These are phyloP conservation scores for Synodontis membranacea DNA, from an alignment of 2,113 vertebrate species.

Conservation along the genomic window DNA sequence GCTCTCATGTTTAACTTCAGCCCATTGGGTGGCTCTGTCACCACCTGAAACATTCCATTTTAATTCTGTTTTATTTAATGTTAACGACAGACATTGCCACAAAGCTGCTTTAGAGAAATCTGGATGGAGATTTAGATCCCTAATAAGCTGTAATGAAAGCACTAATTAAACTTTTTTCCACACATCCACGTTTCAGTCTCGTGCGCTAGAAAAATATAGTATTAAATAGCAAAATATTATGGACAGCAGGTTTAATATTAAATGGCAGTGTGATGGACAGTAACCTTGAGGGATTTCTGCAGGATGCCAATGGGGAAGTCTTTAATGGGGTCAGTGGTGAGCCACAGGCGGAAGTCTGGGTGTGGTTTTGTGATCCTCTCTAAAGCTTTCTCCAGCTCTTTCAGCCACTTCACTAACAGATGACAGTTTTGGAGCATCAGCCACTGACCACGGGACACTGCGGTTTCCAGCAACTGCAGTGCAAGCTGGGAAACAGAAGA, in stretches of 20 bases:
- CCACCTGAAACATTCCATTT: slow-evolving; percentile 75
- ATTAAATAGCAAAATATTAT: background rate
- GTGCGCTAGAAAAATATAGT: background rate
- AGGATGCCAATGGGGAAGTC: slow-evolving; percentile 92
- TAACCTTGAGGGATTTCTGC: slow-evolving; percentile 92
- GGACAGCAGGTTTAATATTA: background rate
- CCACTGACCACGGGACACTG: slow-evolving; percentile 83
- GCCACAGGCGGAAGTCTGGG: slow-evolving; percentile 90
- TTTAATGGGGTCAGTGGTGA: slow-evolving; percentile 89
- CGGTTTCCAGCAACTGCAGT: slow-evolving; percentile 83
- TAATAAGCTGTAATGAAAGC: background rate
- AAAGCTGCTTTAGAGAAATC: background rate
- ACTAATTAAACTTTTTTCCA: background rate
- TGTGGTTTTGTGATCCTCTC: slow-evolving; percentile 85
- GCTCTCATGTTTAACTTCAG: slow-evolving; percentile 93
- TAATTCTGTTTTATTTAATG: background rate
- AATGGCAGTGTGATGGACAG: background rate
- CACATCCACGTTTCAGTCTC: background rate
- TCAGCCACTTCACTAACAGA: slow-evolving; percentile 89
- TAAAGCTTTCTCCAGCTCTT: slow-evolving; percentile 87
- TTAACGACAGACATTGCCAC: background rate
- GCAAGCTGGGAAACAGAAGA: slow-evolving; percentile 76
- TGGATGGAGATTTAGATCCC: background rate
- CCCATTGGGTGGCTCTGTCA: slow-evolving; percentile 91
- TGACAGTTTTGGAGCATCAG: slow-evolving; percentile 97